These are phyloP conservation scores for Latrodectus hesperus DNA, from an alignment of 2,888 invertebrate genomes.

Conservation along the genomic window DNA sequence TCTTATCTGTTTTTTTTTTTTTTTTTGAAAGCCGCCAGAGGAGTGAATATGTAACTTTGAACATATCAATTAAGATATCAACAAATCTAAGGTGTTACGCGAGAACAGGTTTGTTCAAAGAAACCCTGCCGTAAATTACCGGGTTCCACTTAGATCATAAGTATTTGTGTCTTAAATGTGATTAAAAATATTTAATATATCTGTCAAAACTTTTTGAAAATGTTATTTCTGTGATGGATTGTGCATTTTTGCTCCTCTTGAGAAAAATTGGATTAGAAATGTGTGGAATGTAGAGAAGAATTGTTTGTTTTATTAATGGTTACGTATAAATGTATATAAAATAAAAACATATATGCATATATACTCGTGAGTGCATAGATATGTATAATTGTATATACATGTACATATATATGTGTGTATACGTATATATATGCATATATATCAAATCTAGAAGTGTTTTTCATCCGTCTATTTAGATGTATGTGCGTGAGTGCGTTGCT, in stretches of 20 bases:
- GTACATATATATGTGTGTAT: neutral
- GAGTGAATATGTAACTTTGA: conserved; percentile 44
- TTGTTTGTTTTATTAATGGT: conserved; percentile 59
- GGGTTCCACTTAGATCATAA: conserved; percentile 50
- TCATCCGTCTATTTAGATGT: conserved; percentile 66
- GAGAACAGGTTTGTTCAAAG: conserved; percentile 42
- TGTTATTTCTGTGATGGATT: conserved; percentile 57
- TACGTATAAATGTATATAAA: conserved; percentile 61
- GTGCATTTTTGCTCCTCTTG: conserved; percentile 34
- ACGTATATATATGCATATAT: conserved; percentile 1
- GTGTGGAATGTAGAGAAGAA: conserved; percentile 18
- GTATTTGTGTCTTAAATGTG: conserved; percentile 65
- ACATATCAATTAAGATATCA: conserved; percentile 54
- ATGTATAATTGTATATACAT: neutral
- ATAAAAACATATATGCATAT: neutral
- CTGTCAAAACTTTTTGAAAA: conserved; percentile 41
- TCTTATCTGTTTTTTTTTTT: neutral
- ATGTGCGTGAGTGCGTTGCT: conserved; percentile 42
- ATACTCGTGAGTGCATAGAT: neutral
- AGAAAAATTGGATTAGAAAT: conserved; percentile 19
- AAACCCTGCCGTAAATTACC: conserved; percentile 46
- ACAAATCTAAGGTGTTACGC: conserved; percentile 25
- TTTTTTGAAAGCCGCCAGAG: conserved; percentile 41
- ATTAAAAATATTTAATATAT: conserved; percentile 49
- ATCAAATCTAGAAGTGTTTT: conserved; percentile 21